phyloP scores from a whole-genome alignment of 2,888 invertebrate genomes.

The Eristalinus sepulchralis region DNA sequence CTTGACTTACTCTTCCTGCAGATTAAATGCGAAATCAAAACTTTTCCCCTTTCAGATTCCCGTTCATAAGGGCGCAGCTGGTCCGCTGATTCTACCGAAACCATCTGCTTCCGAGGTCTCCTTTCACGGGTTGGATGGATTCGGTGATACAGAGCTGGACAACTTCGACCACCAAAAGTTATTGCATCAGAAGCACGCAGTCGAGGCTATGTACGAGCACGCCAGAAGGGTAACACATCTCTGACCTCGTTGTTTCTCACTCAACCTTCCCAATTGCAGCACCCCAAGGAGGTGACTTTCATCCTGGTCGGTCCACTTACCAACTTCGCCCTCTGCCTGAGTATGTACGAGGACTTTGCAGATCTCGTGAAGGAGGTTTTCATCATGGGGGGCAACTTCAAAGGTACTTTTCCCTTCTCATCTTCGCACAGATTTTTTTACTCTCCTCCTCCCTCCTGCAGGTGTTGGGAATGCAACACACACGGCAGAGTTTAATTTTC shows the following conservation, averaged over 20 bases:
- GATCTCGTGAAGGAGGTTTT: constrained; percentile 85
- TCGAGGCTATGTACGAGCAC: constrained; percentile 83
- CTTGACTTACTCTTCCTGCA: too few relatives aligned
- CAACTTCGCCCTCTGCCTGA: constrained; percentile 86
- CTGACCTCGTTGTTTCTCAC: background rate
- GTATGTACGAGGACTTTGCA: constrained; percentile 82
- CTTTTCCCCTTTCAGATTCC: constrained; percentile 72
- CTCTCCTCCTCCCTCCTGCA: background rate
- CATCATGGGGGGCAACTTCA: constrained; percentile 89
- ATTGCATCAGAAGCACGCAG: constrained; percentile 83
- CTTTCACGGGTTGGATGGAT: constrained; percentile 85
- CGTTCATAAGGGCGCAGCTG: constrained; percentile 74
- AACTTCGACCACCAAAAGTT: constrained; percentile 78
- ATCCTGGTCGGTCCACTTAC: constrained; percentile 88
- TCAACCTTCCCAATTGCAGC: background rate
- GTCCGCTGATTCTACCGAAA: constrained; percentile 76
- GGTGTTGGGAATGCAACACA: constrained; percentile 82
- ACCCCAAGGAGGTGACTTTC: constrained; percentile 82
- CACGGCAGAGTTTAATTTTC: constrained; percentile 83
- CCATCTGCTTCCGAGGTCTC: background rate
- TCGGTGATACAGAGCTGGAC: constrained; percentile 84
- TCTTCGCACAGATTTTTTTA: constrained; percentile 79
- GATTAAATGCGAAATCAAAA: background rate
- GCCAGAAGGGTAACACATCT: constrained; percentile 81
- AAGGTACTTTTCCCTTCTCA: constrained; percentile 75